Evolutionary conservation across 2,888 invertebrate genomes (phyloP).

Genomic region (Patella ulyssiponensis): DNA sequence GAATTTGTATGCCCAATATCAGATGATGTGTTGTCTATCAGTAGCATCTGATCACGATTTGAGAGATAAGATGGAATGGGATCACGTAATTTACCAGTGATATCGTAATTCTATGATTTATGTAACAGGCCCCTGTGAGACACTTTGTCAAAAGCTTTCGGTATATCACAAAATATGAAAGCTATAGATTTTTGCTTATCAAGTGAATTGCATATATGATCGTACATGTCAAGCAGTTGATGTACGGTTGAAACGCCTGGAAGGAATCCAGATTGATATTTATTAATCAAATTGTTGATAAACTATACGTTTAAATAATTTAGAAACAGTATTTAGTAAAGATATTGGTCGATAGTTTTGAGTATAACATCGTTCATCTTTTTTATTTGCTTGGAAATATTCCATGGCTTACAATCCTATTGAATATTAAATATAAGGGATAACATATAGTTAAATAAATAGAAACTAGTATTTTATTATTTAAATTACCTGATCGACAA

Average conservation of each 20-base stretch:
- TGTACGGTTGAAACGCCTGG: constrained; percentile 38
- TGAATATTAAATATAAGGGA: background rate
- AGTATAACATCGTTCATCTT: constrained; percentile 32
- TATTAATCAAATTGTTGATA: constrained; percentile 37
- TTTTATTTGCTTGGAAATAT: constrained; percentile 36
- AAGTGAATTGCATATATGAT: constrained; percentile 30
- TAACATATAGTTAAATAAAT: no score
- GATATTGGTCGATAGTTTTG: constrained; percentile 43
- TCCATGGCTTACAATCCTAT: background rate
- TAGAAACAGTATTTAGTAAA: constrained; percentile 33
- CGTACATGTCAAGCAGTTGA: constrained; percentile 36
- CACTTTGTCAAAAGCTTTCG: constrained; percentile 22
- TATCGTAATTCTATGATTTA: constrained; percentile 14
- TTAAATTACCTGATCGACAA: background rate
- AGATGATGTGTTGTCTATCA: background rate
- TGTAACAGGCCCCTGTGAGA: constrained; percentile 14
- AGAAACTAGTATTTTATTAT: background rate
- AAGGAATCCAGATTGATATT: constrained; percentile 41
- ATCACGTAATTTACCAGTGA: background rate
- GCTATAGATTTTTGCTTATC: constrained; percentile 37
- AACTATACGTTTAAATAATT: constrained; percentile 42
- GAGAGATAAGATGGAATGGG: background rate
- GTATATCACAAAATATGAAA: constrained; percentile 39
- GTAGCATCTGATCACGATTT: background rate
- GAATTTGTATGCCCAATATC: background rate